Evolutionary conservation across 1,140 invertebrate species (phyloP), one percentile per base, ranked within the genome.

Genomic region (Mactra quadrangularis): DNA sequence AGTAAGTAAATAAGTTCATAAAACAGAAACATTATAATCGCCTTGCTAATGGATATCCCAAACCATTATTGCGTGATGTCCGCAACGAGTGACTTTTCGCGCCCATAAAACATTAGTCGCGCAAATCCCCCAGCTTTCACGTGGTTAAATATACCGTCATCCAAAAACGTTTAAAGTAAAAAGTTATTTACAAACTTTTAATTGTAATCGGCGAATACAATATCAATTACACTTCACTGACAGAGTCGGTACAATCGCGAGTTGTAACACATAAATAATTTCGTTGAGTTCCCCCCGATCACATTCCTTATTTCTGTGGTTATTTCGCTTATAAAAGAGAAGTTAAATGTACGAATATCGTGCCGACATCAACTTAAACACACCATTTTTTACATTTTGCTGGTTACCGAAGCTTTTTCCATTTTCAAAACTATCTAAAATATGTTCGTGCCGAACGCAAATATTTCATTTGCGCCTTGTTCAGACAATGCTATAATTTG

Each of bases 111-210:
- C 45, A 68, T 68, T 72, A 62, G 74, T 60, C 57, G 27, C 19
- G 1, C 38, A 25, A 31, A 55, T 52, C 74, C 53, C 50, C 47
- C 60, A 50, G 15, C 15, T 64, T 77, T 77, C 59, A 57, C 29
- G 57, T 55, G 25, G 47, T 52, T 45, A 62, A 77, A 77, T 77
- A 22, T 52, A 27, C 50, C 59, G 31, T 22, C 33, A 38, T 11
- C 25, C 64, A 41, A 35, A n/a, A 66, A 38, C 60, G 57, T 68
- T 55, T 78, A 31, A 29, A 52, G 38, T 27, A 52, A 19, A 52
- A 78, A 78, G 38, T 68, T 68, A 59, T 78, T 60, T 68, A 78
- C 35, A 45, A 38, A 78, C 17, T 68, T 78, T 78, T 64, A 78
- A 68, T 68, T 53, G 59, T 59, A 45, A 25, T 53, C 45, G 52